Conservation (phyloP, 1,140 invertebrate species). For the Daktulosphaira vitifoliae region DNA sequence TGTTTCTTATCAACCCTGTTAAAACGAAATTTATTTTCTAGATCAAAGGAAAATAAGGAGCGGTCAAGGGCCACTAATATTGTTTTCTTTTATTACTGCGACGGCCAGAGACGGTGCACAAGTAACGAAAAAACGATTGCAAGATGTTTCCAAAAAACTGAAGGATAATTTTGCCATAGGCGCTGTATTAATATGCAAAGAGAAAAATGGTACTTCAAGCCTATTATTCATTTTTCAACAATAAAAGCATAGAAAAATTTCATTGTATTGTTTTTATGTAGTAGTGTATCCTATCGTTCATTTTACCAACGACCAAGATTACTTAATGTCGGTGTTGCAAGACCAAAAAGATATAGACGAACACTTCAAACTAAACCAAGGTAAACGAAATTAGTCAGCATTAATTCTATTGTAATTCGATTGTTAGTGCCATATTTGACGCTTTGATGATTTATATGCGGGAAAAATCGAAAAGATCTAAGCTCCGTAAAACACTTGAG, state of each 20-base stretch:
- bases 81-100: slow-evolving; percentile 10
- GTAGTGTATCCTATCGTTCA: slow-evolving; percentile 19
- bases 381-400: neutral
- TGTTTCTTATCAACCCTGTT: too few species aligned
- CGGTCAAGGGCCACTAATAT: neutral
- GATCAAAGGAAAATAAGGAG: neutral
- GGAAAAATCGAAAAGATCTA: too few species aligned
- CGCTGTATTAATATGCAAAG: slow-evolving; percentile 14
- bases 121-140: slow-evolving; percentile 17
- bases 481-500: too few species aligned
- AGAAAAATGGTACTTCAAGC: slow-evolving; percentile 12
- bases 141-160: slow-evolving; percentile 2
- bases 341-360: slow-evolving; percentile 13
- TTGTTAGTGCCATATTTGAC: too few species aligned
- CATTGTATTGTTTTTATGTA: neutral
- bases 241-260: neutral
- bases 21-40: neutral
- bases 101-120: slow-evolving; percentile 5
- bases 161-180: neutral
- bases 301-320: slow-evolving; percentile 8
- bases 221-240: neutral
- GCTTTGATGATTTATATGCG: too few species aligned
- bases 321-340: slow-evolving; percentile 4
- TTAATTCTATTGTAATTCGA: too few species aligned
- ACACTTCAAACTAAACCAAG: slow-evolving; percentile 18